Evolutionary conservation across 2,797 vertebrate genomes (phyloP), one percentile per base, ranked within the genome.

Genomic region (Anguilla marmorata): DNA sequence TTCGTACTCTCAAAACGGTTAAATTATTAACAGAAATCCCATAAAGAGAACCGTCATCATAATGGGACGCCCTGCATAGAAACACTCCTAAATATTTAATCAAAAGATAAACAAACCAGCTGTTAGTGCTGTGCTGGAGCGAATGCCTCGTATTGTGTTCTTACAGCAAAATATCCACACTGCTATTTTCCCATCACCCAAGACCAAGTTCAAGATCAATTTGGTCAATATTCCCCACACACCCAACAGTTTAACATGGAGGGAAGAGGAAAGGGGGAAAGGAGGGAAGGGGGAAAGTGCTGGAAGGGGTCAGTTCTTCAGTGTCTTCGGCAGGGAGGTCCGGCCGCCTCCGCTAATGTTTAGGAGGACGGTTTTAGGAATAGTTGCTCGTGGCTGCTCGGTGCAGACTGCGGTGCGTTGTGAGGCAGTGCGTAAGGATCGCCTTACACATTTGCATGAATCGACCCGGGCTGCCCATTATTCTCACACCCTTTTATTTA

Each of bases 41-140:
- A 91, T 91, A 90, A 86, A 84, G 89, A 85, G 86, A 85, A 86
- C 37, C 56, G 87, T 90, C 76, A 5, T 92, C 88, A 89, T 89
- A 91, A 92, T 89, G 88, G 84, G 76, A 86, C 74, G 63, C 89
- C 86, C 89, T 14, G 85, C 89, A 89, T 91, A 90, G 89, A 93
- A 92, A 86, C 88, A 82, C 89, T 92, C 91, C 91, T 94, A 86
- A 92, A 93, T 94, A 91, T 93, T 92, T 80, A 66, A 94, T 80
- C 66, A 84, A 90, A 66, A 87, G 80, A 92, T 93, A 94, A 93
- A 94, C 90, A 93, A 90, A 89, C 85, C 72, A 87, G 80, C 91
- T 74, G 30, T 91, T 82, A 88, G 72, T 88, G 21, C 79, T 84
- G n/a, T 41, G 82, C 74, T 56, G 74, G 86, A 85, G 85, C 88